Base-by-base conservation (phyloP, 37 sponge, comb jelly and placozoan species). In the Hormiphora californensis region DNA sequence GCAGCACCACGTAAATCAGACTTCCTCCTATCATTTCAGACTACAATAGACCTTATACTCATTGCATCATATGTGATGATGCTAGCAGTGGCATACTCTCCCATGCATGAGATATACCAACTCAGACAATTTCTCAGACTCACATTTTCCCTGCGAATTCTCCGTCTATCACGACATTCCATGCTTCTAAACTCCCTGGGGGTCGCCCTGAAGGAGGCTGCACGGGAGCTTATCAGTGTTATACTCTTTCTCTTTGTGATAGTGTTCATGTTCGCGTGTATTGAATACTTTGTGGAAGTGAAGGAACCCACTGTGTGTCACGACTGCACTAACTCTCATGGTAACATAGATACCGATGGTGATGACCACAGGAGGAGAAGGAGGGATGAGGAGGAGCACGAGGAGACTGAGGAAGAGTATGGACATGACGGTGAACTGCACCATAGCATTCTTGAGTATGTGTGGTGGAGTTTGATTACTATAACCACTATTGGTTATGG, bases 401-500 rank as follows among this genome's bases (percentile, higher is more conserved):
- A n/a, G 12, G 44, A 39, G 17, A 19, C 35, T 25, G 37, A 2
- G 7, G 33, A 27, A 25, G 41, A 40, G 8, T 19, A 40, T 15
- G 30, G 8, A 1, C 36, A 73, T n/a, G 81, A 73, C 46, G 81
- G 43, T 22, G 81, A 73, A 1, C 46, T 1, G 1, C 81, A 73
- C 25, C 38, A 32, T 46, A 73, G 81, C 25, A 73, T 73, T 46
- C 81, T 73, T 23, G 81, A 73, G 46, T 73, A 73, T 28, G 81
- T 73, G 44, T 73, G 81, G 81, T 73, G 81, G 81, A 73, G 81
- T 40, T 46, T 73, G 19, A 73, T 73, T 22, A 73, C 81, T 28
- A 73, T 73, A 4, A 73, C 81, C 5, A 73, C 81, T 7, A 33
- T 73, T 0, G 81, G 81, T 43, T 73, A 73, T 46, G 81, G 81